Conservation (phyloP, 2,113 vertebrate species). For the Callionymus lyra region DNA sequence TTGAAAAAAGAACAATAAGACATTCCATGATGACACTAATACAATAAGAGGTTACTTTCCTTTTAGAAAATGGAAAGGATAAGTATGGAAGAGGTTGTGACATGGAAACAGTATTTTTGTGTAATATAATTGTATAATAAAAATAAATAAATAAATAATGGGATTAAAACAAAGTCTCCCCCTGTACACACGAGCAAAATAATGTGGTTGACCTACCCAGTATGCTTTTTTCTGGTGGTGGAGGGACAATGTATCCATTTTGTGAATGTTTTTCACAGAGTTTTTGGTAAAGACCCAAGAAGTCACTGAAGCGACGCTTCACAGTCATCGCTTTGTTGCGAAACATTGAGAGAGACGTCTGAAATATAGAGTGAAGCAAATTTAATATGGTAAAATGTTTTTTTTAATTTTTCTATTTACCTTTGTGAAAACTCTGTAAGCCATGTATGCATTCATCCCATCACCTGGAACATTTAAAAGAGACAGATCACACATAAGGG, state of each 20-base stretch:
- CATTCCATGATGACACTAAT: no score
- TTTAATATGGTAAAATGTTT: neutral
- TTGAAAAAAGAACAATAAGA: no score
- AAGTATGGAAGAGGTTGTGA: no score
- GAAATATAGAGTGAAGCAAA: slow-evolving; percentile 14
- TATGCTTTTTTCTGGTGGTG: slow-evolving; percentile 91
- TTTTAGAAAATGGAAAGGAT: no score
- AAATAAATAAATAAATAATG: no score
- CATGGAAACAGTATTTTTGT: no score
- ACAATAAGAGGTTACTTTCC: no score
- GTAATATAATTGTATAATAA: no score
- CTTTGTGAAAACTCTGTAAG: slow-evolving; percentile 93
- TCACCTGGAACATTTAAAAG: slow-evolving; percentile 80
- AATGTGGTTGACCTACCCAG: slow-evolving; percentile 76
- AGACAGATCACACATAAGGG: neutral
- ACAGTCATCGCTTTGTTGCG: slow-evolving; percentile 83
- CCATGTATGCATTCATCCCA: slow-evolving; percentile 95
- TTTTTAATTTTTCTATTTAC: slow-evolving; percentile 49
- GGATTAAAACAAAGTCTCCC: no score
- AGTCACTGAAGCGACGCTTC: slow-evolving; percentile 94
- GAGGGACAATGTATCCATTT: slow-evolving; percentile 88
- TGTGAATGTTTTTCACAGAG: slow-evolving; percentile 87
- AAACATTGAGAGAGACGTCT: slow-evolving; percentile 90
- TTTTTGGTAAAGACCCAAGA: slow-evolving; percentile 93
- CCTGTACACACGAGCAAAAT: no score